Percentiles rank a stretch among this genome's conserved stretches.
phyloP scores from a whole-genome alignment of 2,888 invertebrate genomes.

The Mythimna impura region DNA sequence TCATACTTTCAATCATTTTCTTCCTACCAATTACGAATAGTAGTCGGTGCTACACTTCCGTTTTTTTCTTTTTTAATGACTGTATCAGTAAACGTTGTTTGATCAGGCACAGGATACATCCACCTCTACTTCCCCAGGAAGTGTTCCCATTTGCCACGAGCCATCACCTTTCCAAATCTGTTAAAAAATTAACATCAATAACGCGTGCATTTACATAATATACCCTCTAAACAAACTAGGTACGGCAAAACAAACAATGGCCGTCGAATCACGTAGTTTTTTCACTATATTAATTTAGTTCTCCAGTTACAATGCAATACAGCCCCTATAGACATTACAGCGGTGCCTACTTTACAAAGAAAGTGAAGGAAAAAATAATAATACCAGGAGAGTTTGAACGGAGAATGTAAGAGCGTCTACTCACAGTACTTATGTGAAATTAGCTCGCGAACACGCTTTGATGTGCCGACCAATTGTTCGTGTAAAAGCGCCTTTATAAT shows the following conservation, averaged over 20 bases:
- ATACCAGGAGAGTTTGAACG: constrained; percentile 72
- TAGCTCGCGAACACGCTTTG: constrained; percentile 87
- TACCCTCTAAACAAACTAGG: constrained; percentile 85
- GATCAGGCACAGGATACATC: constrained; percentile 64
- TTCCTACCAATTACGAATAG: neutral
- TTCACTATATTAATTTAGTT: constrained; percentile 88
- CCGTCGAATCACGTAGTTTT: constrained; percentile 83
- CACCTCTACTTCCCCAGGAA: constrained; percentile 72
- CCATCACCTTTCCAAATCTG: constrained; percentile 80
- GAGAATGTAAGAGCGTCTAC: constrained; percentile 84
- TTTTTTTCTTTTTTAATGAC: constrained; percentile 10
- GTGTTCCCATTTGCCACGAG: constrained; percentile 86
- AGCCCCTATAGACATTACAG: constrained; percentile 75
- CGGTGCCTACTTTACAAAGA: constrained; percentile 85
- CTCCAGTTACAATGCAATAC: constrained; percentile 86
- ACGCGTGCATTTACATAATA: constrained; percentile 87
- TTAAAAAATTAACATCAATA: constrained; percentile 81
- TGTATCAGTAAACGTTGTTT: constrained; percentile 56
- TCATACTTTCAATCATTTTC: neutral
- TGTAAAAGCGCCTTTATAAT: constrained; percentile 86
- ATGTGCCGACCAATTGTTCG: constrained; percentile 87
- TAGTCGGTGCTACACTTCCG: neutral
- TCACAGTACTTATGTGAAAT: constrained; percentile 88
- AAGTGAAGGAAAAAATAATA: constrained; percentile 85
- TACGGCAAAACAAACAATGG: constrained; percentile 83